Percentiles rank a stretch among this genome's conserved stretches.
phyloP scores from a whole-genome alignment of 2,797 vertebrate genomes.

The Rhinella marina region DNA sequence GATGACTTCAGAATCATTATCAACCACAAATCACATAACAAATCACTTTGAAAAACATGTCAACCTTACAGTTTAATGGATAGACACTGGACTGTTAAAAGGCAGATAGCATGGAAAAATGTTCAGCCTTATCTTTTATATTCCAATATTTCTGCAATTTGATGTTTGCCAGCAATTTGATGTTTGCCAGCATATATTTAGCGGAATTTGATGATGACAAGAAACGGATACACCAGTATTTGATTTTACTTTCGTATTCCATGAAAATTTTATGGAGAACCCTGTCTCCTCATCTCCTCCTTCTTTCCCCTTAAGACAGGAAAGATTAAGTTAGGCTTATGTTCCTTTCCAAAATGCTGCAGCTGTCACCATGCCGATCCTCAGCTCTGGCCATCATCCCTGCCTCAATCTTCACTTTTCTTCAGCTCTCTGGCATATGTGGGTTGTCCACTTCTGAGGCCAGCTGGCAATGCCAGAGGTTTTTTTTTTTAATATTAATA shows the following conservation, averaged over 20 bases:
- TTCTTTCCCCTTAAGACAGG: slow-evolving; percentile 28
- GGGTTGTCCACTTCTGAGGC: slow-evolving; percentile 28
- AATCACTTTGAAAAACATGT: slow-evolving; percentile 36
- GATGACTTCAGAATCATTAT: slow-evolving; percentile 40
- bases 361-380: slow-evolving; percentile 47
- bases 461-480: slow-evolving; percentile 47
- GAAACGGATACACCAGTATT: not conserved
- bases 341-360: slow-evolving; percentile 49
- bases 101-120: not conserved
- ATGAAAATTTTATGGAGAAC: slow-evolving; percentile 4
- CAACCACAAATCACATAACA: slow-evolving; percentile 13
- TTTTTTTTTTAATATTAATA: slow-evolving; percentile 52
- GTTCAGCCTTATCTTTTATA: not conserved
- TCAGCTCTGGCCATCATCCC: slow-evolving; percentile 36
- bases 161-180: not conserved
- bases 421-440: slow-evolving; percentile 46
- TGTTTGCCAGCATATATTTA: slow-evolving; percentile 1
- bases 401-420: slow-evolving; percentile 27
- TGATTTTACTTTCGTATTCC: not conserved
- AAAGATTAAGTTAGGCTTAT: slow-evolving; percentile 51
- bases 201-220: not conserved
- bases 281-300: not conserved
- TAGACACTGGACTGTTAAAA: not conserved
- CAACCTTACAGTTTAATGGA: slow-evolving; percentile 18
- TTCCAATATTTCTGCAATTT: slow-evolving; percentile 1